A percentile compares a stretch with the other conserved stretches of the same genome.
These are phyloP conservation scores for Cistogaster globosa DNA, from an alignment of 2,888 invertebrate genomes.

Conservation along the genomic window DNA sequence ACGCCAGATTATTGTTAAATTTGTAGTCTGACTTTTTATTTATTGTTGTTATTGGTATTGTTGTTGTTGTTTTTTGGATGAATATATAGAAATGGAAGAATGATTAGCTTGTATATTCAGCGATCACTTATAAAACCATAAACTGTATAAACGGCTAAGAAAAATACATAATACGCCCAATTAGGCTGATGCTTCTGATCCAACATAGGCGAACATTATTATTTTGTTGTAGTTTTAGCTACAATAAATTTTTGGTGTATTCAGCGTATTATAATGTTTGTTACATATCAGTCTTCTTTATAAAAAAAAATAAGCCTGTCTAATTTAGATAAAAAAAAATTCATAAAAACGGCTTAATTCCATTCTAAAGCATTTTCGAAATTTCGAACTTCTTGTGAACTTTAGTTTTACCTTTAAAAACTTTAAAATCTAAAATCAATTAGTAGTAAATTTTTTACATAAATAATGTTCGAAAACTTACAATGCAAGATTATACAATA, in stretches of 20 bases:
- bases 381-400: no score
- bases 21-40: conserved; percentile 48
- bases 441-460: no score
- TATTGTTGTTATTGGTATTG: conserved; percentile 4
- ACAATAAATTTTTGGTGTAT: not conserved
- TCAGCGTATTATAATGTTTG: conserved; percentile 8
- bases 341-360: no score
- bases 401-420: no score
- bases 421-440: no score
- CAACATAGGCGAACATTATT: conserved; percentile 24
- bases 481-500: no score
- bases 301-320: not conserved
- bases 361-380: no score
- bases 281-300: not conserved
- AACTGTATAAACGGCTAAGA: conserved; percentile 72
- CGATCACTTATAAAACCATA: conserved; percentile 74
- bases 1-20: conserved; percentile 61
- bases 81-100: conserved; percentile 18
- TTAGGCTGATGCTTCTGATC: conserved; percentile 83
- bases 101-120: conserved; percentile 54
- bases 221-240: conserved; percentile 6
- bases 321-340: no score
- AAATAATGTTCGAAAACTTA: no score
- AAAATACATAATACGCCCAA: conserved; percentile 80
- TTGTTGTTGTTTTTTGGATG: conserved; percentile 16